These are phyloP conservation scores for Drosophila yakuba DNA, from an alignment of 1,140 invertebrate species.

Conservation along the genomic window DNA sequence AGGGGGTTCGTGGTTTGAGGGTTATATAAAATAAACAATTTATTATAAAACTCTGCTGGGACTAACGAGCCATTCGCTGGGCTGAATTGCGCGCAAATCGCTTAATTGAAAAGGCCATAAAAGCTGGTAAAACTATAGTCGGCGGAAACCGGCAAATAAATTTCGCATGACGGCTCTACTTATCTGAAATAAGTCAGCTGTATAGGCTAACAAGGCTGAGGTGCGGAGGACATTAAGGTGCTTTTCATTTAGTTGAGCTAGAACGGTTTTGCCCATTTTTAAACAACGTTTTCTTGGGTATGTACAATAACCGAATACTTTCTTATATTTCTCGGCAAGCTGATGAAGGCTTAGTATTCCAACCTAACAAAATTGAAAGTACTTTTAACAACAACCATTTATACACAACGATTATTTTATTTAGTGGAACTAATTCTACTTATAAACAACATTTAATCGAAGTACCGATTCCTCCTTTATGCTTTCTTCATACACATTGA, in stretches of 20 bases:
- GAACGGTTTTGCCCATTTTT: not conserved
- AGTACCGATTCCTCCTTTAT: no score
- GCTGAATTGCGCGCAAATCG: slow-evolving; percentile 37
- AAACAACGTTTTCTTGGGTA: not conserved
- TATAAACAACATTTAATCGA: no score
- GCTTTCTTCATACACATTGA: no score
- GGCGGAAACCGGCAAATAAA: slow-evolving; percentile 3
- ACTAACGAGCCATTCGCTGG: slow-evolving; percentile 36
- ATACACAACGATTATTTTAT: no score
- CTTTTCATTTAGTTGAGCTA: not conserved
- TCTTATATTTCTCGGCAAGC: no score
- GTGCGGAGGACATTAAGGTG: not conserved
- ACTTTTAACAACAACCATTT: no score
- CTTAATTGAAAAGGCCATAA: slow-evolving; percentile 36
- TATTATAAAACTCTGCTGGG: slow-evolving; percentile 22
- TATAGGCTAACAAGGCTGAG: not conserved
- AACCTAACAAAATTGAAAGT: no score
- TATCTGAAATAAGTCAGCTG: not conserved
- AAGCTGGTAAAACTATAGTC: slow-evolving; percentile 4
- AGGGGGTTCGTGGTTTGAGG: not conserved
- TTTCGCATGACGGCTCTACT: not conserved
- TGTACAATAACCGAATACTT: no score
- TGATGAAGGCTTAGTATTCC: no score
- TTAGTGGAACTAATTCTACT: no score
- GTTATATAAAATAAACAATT: slow-evolving; percentile 40